Evolutionary conservation across 2,888 invertebrate species (phyloP), one percentile per base, ranked within the genome.

Genomic region (Andrena flavipes): DNA sequence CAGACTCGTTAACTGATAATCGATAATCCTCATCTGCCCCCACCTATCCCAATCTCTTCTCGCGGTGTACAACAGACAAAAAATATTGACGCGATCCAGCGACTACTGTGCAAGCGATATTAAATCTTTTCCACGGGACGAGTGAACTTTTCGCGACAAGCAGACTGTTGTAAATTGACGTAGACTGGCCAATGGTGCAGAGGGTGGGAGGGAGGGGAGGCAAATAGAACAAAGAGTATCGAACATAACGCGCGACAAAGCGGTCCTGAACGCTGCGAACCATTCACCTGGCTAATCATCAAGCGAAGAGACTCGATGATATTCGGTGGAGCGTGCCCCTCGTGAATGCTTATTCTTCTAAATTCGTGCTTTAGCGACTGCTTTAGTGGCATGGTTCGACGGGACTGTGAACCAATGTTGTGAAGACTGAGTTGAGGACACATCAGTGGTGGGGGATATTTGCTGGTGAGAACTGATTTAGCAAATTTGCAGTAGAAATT

Each of bases 1-100:
- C 63, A 77, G 82, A 82, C 76, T 70, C 76, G 82, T 82, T 87
- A 87, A 84, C 84, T 82, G 82, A 85, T 82, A 87, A 84, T 84
- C 85, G 82, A 74, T 84, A 87, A 78, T 51, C 68, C 82, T 82
- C 51, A 65, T 78, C 71, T 49, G 29, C 16, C 64, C 20, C 48
- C 60, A 7, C 59, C 62, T 7, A 6, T 6, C 0, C 16, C 16
- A 42, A 42, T 16, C 42, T 42, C 13, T 42, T 42, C 16, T 8
- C 67, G 62, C 35, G n/a, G 10, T 10, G 54, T 59, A 80, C 54
- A 69, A 75, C 63, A 42, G 69, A 86, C 68, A 62, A 73, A 68
- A 84, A 87, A 87, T 82, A 86, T 84, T 74, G 80, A 82, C 76
- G 79, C 75, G 78, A 82, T 82, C 63, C 77, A 67, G 30, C 62